These are phyloP conservation scores for Malurus elegans DNA, from an alignment of 2,113 vertebrate genomes.

Conservation along the genomic window DNA sequence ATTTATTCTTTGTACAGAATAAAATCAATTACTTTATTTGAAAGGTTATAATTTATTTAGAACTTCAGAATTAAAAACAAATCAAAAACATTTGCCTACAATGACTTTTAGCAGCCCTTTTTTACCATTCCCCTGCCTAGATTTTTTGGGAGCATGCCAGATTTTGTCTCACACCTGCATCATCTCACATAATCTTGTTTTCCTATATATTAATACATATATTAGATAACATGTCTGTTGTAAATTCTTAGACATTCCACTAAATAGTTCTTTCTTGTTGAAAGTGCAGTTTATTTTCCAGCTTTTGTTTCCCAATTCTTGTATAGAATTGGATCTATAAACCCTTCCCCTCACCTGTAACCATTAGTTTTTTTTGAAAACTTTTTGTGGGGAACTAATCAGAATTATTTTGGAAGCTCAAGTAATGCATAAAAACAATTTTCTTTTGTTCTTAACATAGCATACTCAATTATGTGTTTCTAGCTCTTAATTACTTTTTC, in stretches of 20 bases:
- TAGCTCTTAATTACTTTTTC: neutral
- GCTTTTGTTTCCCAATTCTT: neutral
- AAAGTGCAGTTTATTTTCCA: neutral
- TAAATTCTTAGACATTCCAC: neutral
- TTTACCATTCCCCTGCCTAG: neutral
- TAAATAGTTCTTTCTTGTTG: neutral
- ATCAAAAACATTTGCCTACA: neutral
- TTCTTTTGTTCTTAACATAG: neutral
- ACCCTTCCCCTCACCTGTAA: neutral
- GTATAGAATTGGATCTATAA: neutral
- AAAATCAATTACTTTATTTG: neutral
- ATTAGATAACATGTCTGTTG: neutral
- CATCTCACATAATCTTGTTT: neutral
- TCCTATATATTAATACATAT: neutral
- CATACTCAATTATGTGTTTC: neutral
- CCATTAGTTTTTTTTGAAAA: neutral
- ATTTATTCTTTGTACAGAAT: neutral
- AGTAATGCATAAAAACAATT: neutral
- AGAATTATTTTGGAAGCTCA: neutral
- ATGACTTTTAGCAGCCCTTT: neutral
- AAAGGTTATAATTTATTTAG: neutral
- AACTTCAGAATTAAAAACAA: neutral
- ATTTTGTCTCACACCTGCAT: neutral
- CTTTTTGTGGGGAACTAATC: neutral
- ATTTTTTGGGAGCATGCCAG: neutral